phyloP scores from a whole-genome alignment of 2,888 invertebrate genomes.

The Eustalomyia histrio region DNA sequence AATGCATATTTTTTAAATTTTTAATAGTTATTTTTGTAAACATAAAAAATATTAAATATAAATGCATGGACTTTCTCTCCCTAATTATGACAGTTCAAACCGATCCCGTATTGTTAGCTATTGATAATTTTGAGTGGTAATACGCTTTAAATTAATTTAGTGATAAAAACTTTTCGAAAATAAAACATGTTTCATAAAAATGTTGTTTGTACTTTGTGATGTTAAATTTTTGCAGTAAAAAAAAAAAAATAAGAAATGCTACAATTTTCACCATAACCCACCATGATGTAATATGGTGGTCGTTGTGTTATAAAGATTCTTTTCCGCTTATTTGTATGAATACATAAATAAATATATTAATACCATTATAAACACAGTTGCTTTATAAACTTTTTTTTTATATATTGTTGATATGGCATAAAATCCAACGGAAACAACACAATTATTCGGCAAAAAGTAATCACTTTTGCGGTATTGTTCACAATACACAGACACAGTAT shows the following conservation, averaged over 20 bases:
- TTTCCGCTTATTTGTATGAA: constrained; percentile 5
- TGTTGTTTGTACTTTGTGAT: neutral
- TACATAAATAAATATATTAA: too few species aligned
- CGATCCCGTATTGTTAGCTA: too few species aligned
- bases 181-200: neutral
- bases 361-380: constrained; percentile 16
- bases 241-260: neutral
- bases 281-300: constrained; percentile 27
- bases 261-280: constrained; percentile 50
- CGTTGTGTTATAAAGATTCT: neutral
- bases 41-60: too few species aligned
- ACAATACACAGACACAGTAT: too few species aligned
- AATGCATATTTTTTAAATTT: too few species aligned
- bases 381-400: too few species aligned
- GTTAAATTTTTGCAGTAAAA: neutral
- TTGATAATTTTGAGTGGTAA: too few species aligned
- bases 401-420: constrained; percentile 34
- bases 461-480: constrained; percentile 26
- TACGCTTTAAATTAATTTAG: too few species aligned
- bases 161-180: neutral
- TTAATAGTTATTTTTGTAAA: too few species aligned
- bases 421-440: constrained; percentile 31
- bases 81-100: too few species aligned
- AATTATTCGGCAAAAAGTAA: constrained; percentile 54
- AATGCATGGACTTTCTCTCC: too few species aligned